Evolutionary conservation across 2,797 vertebrate species (phyloP).

Genomic region (Phaenicophaeus curvirostris): DNA sequence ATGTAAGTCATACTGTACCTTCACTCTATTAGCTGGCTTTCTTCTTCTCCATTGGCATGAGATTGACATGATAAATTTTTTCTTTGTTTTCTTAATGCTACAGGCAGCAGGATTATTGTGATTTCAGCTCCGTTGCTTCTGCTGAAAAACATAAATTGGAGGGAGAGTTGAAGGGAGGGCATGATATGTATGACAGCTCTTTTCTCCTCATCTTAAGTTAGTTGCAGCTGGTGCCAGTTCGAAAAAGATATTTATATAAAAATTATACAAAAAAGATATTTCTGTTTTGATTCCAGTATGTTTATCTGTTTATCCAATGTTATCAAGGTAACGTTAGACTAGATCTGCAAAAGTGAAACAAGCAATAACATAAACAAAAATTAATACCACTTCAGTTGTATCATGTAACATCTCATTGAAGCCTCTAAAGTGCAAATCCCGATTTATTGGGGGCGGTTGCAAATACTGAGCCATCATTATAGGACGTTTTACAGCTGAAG

Average conservation of each 20-base stretch:
- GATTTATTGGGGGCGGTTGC: background rate
- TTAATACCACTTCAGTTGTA: background rate
- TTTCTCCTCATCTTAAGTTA: background rate
- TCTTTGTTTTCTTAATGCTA: background rate
- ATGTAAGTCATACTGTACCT: background rate
- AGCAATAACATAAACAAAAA: background rate
- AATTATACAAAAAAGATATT: background rate
- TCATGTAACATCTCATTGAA: rapidly evolving
- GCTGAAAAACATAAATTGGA: conserved; percentile 17
- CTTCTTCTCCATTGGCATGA: background rate
- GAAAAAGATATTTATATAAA: conserved; percentile 12
- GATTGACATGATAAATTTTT: background rate
- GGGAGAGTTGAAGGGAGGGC: conserved; percentile 3
- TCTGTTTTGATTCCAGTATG: background rate
- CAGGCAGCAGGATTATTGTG: conserved; percentile 28
- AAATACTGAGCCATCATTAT: background rate
- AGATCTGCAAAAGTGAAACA: background rate
- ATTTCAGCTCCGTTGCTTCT: conserved; percentile 34
- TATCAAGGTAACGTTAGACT: background rate
- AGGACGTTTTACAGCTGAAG: background rate
- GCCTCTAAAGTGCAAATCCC: background rate
- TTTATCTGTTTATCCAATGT: background rate
- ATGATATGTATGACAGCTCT: conserved; percentile 10
- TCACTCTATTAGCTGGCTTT: background rate
- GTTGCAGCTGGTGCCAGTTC: conserved; percentile 37